These are phyloP conservation scores for Aphelenchoides fujianensis DNA, from an alignment of 1,140 invertebrate genomes.

Conservation along the genomic window DNA sequence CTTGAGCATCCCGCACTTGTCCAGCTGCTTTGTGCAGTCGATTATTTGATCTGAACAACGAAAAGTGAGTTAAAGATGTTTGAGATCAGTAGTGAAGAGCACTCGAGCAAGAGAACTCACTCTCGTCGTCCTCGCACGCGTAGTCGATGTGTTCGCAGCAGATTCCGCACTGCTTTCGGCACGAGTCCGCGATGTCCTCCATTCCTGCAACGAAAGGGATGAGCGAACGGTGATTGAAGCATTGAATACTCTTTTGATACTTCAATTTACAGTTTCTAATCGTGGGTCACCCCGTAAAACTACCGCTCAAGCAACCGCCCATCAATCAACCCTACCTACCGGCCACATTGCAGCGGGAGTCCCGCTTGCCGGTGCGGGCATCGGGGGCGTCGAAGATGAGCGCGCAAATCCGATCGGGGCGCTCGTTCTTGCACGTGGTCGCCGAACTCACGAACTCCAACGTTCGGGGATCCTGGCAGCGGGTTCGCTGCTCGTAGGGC, in stretches of 20 bases:
- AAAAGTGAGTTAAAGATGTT: too few species aligned
- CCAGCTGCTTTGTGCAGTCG: constrained; percentile 46
- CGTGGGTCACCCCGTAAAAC: too few species aligned
- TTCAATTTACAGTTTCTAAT: too few species aligned
- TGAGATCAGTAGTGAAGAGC: too few species aligned
- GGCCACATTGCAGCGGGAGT: constrained; percentile 45
- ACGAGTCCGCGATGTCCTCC: constrained; percentile 49
- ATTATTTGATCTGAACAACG: constrained; percentile 39
- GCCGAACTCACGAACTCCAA: constrained; percentile 32
- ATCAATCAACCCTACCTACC: too few species aligned
- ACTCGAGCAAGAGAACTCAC: constrained; percentile 22
- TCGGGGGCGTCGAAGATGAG: constrained; percentile 44
- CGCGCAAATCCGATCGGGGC: constrained; percentile 43
- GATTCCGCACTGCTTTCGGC: constrained; percentile 50
- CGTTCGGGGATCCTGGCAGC: constrained; percentile 39
- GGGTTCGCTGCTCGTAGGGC: constrained; percentile 3
- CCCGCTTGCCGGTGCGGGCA: constrained; percentile 35
- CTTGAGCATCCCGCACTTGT: constrained; percentile 42
- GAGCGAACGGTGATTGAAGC: too few species aligned
- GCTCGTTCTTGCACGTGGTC: constrained; percentile 37
- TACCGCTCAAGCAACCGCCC: too few species aligned
- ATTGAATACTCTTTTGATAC: constrained; percentile 21
- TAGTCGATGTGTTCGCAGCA: constrained; percentile 48
- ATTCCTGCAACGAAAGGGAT: too few species aligned
- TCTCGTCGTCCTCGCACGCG: constrained; percentile 48